Evolutionary conservation across 2,888 invertebrate species (phyloP).

Genomic region (Cerastis rubricosa): DNA sequence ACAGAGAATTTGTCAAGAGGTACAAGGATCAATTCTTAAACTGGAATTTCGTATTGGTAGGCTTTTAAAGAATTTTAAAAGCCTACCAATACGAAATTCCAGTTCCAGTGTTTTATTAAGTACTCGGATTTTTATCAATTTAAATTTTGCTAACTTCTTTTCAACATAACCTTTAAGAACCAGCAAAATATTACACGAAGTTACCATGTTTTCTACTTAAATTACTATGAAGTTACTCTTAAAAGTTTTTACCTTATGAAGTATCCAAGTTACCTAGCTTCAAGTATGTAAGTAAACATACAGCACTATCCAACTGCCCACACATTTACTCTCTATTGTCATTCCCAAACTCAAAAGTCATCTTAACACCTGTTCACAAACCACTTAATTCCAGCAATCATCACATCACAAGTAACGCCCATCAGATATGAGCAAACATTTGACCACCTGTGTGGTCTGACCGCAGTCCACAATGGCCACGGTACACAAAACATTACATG

Average conservation of each 20-base stretch:
- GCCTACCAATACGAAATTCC: too few relatives aligned
- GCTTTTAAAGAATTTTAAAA: too few relatives aligned
- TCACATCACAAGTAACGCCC: conserved; percentile 50
- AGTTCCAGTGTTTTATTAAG: neutral
- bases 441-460: conserved; percentile 59
- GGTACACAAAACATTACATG: conserved; percentile 42
- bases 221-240: neutral
- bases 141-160: neutral
- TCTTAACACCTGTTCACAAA: conserved; percentile 31
- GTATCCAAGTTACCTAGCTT: neutral
- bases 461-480: conserved; percentile 33
- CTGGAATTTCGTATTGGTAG: too few relatives aligned
- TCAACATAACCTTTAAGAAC: neutral
- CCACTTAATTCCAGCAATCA: conserved; percentile 58
- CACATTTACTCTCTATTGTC: neutral
- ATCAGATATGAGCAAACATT: conserved; percentile 42
- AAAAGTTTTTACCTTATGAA: neutral
- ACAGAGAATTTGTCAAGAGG: neutral
- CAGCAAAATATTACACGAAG: neutral
- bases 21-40: neutral
- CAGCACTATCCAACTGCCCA: neutral
- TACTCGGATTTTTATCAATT: neutral
- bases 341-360: conserved; percentile 7
- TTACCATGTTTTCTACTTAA: neutral
- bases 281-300: neutral